Base-by-base conservation (phyloP, 1,140 invertebrate genomes). In the Ips typographus region DNA sequence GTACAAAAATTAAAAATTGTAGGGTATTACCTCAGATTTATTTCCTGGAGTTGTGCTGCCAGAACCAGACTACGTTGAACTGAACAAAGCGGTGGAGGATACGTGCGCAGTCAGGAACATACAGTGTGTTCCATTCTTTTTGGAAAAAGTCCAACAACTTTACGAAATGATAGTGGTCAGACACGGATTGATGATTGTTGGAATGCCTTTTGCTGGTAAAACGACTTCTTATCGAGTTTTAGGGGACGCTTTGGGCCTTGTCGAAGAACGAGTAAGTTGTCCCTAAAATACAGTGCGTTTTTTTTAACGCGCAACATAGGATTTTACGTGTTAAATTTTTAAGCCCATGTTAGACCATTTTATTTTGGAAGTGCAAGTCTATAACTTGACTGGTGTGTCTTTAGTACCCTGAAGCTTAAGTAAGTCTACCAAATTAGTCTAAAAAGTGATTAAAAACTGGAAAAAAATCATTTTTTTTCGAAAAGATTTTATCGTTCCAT, bases 161-260 rank as follows among this genome's bases (percentile, higher is more conserved):
- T 98, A 95, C 79, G 95, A 98, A 82, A 98, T 97, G 94, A 96
- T 98, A 85, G 89, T 95, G 44, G 94, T 96, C 1, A 84, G 94
- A 40, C 94, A 96, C 79, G 92, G 91, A 5, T 85, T 93, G 49
- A 93, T 93, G 91, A 90, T 98, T 68, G 93, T 97, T 2, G 95
- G 96, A n/a, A 85, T 89, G 75, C 93, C 96, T 5, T 95, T 96
- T 78, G 93, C 91, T 43, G 93, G 93, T 22, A 95, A 95, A 80
- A 91, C 91, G 0, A 86, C 86, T 8, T 88, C 89, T 4, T 94
- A 94, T 75, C 85, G 89, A 74, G 87, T 91, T 0, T 80, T 98
- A 1, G 92, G 94, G 2, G 86, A 85, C 68, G 91, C 92, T 36
- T 82, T 98, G 4, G 89, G 84, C 61, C 82, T 92, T 57, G 89